Conservation (phyloP, 2,113 vertebrate species). For the Thalassoma bifasciatum region DNA sequence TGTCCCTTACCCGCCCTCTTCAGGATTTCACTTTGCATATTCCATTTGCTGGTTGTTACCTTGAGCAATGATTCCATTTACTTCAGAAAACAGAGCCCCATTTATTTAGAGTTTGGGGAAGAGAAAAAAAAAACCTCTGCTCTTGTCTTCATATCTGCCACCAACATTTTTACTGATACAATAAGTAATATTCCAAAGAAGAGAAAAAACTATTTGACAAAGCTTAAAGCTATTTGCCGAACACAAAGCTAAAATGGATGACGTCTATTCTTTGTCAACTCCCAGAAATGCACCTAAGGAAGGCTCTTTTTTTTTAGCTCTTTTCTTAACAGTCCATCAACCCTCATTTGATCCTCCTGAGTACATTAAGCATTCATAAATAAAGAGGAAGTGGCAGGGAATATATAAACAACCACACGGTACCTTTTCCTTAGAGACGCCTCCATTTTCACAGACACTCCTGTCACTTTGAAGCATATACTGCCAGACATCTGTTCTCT, state of each 20-base stretch:
- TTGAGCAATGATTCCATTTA: slow-evolving; percentile 86
- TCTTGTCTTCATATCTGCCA: slow-evolving; percentile 63
- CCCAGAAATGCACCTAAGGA: slow-evolving; percentile 33
- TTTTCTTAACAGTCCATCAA: slow-evolving; percentile 63
- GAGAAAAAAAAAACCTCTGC: slow-evolving; percentile 27
- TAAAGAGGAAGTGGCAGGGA: slow-evolving; percentile 47
- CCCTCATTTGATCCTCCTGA: slow-evolving; percentile 54
- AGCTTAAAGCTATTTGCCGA: slow-evolving; percentile 63
- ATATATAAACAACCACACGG: slow-evolving; percentile 49
- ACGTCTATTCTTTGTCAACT: slow-evolving; percentile 24
- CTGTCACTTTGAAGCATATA: slow-evolving; percentile 47
- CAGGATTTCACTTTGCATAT: slow-evolving; percentile 82
- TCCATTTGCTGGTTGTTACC: slow-evolving; percentile 87
- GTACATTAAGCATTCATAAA: slow-evolving; percentile 64
- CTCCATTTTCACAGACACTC: slow-evolving; percentile 36
- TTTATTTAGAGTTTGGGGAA: slow-evolving; percentile 60
- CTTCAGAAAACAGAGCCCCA: slow-evolving; percentile 63
- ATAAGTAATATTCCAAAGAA: slow-evolving; percentile 68
- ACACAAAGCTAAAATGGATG: slow-evolving; percentile 56
- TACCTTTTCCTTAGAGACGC: slow-evolving; percentile 33
- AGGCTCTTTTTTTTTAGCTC: slow-evolving; percentile 8
- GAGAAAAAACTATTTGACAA: slow-evolving; percentile 49
- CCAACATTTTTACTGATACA: slow-evolving; percentile 61
- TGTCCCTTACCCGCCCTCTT: slow-evolving; percentile 50
- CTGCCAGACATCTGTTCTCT: slow-evolving; percentile 40